Evolutionary conservation across 2,888 invertebrate genomes (phyloP), one percentile per base, ranked within the genome.

Genomic region (Ennomos fuscantarius): DNA sequence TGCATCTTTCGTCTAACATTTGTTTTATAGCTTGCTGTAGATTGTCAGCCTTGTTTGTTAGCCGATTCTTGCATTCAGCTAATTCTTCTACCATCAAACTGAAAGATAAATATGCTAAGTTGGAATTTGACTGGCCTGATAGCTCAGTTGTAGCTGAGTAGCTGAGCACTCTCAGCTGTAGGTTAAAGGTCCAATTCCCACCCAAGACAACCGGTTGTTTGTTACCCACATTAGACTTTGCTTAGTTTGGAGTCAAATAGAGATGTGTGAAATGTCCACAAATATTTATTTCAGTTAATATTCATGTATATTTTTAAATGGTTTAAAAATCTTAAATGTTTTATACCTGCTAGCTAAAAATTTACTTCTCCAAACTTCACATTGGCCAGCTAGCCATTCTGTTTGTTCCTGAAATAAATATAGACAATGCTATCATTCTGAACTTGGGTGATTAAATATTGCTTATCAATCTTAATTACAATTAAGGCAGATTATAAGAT

Each of bases 351-450:
- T 97, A 24, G 99, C 98, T 70, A 98, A 93, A 86, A 98, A 99
- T 94, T 99, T 99, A 80, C 98, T 98, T 63, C 98, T 94, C 98
- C 98, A 99, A 47, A 99, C 97, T 90, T 99, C 98, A 80, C 98
- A 97, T 78, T 98, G 98, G 0, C 98, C 97, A 12, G 97, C 96
- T 36, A 99, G 87, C 94, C 96, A 97, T 81, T 99, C 99, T 2
- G 97, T 96, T 89, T 98, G 97, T 82, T 99, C 98, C 89, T 93
- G 60, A 9, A 70, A 76, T 65, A 64, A 39, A 57, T 60, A 62
- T 62, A 44, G 6, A 24, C 24, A 24, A 3, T 6, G 2, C 2
- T 24, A 6, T 24, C 24, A 24, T 6, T 15, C 15, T 15, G 3
- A 15, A 24, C 5, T 24, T 24, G 0, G 6, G 2, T 24, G 24